These are phyloP conservation scores for Ammospiza caudacuta DNA, from an alignment of 2,113 vertebrate species.

Conservation along the genomic window DNA sequence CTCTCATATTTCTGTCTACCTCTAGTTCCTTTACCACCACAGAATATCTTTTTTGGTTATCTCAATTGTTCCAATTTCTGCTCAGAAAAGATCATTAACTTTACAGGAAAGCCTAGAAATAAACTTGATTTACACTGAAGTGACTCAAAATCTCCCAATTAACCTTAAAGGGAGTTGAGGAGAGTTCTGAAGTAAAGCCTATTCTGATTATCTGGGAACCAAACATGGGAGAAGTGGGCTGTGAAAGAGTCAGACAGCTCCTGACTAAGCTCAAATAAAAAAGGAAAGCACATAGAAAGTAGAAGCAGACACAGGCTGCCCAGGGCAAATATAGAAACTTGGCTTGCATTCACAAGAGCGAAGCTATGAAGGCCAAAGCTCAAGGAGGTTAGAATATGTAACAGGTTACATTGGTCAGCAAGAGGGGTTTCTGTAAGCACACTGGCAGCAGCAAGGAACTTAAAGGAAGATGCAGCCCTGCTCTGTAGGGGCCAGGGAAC, in stretches of 20 bases:
- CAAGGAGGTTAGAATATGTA: fast-evolving
- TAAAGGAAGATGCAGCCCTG: background rate
- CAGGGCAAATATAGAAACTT: background rate
- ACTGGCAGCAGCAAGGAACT: background rate
- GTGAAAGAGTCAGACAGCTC: background rate
- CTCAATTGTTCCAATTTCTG: background rate
- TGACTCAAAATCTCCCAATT: background rate
- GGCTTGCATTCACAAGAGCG: background rate
- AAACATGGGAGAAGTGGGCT: background rate
- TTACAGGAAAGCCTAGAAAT: background rate
- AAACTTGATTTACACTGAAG: background rate
- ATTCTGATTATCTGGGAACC: background rate
- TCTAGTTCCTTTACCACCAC: background rate
- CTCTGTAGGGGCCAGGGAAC: fast-evolving
- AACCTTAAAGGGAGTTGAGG: background rate
- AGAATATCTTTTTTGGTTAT: background rate
- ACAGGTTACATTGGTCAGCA: background rate
- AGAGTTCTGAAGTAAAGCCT: background rate
- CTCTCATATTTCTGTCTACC: background rate
- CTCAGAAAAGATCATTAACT: background rate
- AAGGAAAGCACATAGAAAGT: background rate
- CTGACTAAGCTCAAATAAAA: background rate
- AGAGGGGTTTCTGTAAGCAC: background rate
- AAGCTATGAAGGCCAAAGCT: background rate
- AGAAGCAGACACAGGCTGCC: background rate